Percentiles rank a stretch among this genome's conserved stretches.
Evolutionary conservation across 1,140 invertebrate species (phyloP).

Genomic region (Charaxes varanes): DNA sequence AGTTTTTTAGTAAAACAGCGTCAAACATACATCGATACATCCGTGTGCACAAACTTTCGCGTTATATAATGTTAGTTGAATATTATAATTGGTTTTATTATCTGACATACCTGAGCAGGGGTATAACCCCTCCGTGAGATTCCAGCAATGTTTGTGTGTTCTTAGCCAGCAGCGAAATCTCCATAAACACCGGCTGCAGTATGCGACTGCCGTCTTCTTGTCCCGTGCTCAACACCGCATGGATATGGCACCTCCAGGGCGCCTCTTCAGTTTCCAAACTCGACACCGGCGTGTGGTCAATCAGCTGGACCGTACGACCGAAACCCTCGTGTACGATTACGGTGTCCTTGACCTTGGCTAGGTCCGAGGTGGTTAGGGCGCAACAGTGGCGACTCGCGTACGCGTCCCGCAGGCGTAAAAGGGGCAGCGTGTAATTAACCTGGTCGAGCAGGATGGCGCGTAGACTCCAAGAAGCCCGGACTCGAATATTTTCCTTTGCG

Average conservation of each 20-base stretch:
- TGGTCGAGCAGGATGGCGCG: constrained; percentile 80
- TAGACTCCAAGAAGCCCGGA: no score
- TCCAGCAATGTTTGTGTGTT: constrained; percentile 80
- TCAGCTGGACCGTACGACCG: constrained; percentile 81
- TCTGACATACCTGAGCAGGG: constrained; percentile 45
- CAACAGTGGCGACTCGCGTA: constrained; percentile 87
- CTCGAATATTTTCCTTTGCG: no score
- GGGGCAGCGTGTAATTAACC: constrained; percentile 81
- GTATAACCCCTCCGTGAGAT: constrained; percentile 53
- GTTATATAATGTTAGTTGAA: not conserved
- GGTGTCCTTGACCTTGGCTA: constrained; percentile 85
- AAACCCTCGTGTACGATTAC: constrained; percentile 57
- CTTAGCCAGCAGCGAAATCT: constrained; percentile 77
- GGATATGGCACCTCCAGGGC: constrained; percentile 75
- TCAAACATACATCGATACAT: no score
- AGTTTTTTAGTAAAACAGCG: no score
- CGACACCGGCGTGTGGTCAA: constrained; percentile 50
- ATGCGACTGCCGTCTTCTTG: constrained; percentile 80
- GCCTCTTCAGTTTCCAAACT: constrained; percentile 55
- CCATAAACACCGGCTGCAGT: constrained; percentile 81
- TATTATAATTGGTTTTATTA: not conserved
- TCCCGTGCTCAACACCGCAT: constrained; percentile 67
- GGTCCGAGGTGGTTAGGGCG: constrained; percentile 84
- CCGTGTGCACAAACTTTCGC: no score
- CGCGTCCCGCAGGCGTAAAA: constrained; percentile 88